phyloP scores from a whole-genome alignment of 2,888 invertebrate genomes.

The Cerastis leucographa region DNA sequence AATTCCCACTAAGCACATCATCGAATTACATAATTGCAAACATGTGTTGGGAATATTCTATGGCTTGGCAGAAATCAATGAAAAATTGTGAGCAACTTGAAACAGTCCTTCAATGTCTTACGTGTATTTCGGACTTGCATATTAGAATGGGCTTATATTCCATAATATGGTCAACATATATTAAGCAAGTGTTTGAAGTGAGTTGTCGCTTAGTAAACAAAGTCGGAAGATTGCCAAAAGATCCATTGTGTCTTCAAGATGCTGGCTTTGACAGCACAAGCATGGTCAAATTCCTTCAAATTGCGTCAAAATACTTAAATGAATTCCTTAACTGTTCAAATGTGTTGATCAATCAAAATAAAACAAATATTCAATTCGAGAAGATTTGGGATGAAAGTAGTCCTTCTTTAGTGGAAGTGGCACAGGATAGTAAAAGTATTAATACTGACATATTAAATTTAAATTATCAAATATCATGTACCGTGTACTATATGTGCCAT shows the following conservation, averaged over 20 bases:
- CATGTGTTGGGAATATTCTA: conserved; percentile 97
- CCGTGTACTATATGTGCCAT: conserved; percentile 94
- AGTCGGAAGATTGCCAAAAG: conserved; percentile 96
- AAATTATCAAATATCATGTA: conserved; percentile 95
- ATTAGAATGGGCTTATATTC: conserved; percentile 95
- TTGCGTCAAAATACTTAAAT: conserved; percentile 87
- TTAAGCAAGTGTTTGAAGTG: conserved; percentile 95
- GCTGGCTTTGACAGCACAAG: conserved; percentile 93
- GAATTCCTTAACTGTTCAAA: conserved; percentile 84
- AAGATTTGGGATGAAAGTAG: conserved; percentile 92
- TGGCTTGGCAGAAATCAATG: conserved; percentile 95
- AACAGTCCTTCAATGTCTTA: conserved; percentile 93
- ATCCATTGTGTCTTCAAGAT: conserved; percentile 95
- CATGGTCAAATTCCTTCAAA: conserved; percentile 88
- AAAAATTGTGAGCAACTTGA: conserved; percentile 92
- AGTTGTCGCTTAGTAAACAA: conserved; percentile 94
- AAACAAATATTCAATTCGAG: conserved; percentile 89
- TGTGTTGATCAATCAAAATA: conserved; percentile 79
- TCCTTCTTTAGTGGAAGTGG: conserved; percentile 94
- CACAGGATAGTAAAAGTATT: conserved; percentile 93
- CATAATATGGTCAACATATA: conserved; percentile 96
- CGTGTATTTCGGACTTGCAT: conserved; percentile 92
- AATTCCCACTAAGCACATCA: conserved; percentile 96
- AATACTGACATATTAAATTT: conserved; percentile 94
- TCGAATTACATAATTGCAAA: conserved; percentile 95